Evolutionary conservation across 2,797 vertebrate species (phyloP), one percentile per base, ranked within the genome.

Genomic region (Pipistrellus pygmaeus): DNA sequence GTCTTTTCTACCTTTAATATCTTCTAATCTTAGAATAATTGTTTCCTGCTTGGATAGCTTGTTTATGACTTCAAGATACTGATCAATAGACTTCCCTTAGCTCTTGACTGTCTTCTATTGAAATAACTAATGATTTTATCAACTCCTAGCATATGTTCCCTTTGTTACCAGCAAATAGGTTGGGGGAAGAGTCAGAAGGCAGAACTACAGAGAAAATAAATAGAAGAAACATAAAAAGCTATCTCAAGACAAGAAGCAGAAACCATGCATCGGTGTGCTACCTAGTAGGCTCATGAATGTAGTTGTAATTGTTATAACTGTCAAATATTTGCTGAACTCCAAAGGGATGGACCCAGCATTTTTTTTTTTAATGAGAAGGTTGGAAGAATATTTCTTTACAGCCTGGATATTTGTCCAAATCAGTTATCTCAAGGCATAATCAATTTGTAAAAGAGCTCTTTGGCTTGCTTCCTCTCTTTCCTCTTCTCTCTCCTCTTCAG

Each of bases 151-250:
- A 8, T 73, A 44, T 13, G 18, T 80, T 85, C 89, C 60, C 25
- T 89, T 85, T 80, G 21, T 86, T 69, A 64, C 13, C 1, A 55
- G 32, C 35, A 91, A 84, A 90, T 48, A 48, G 23, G 15, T 64
- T 85, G 32, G 13, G 8, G 32, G 32, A 94, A 84, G 60, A 53
- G 71, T 76, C 30, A 75, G 80, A 81, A 73, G 23, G 85, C 68
- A 94, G 57, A 89, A 85, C 23, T 51, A 96, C 55, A 71, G 62
- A 91, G 53, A 83, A 82, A 90, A 83, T 72, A 84, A 95, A 46
- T 14, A 18, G 10, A 85, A 62, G 15, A 41, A 76, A 53, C 23
- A 73, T n/a, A n/a, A 68, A 66, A 83, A 82, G 69, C 18, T 77
- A 35, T 72, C 20, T 66, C 5, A 77, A 88, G 57, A 82, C 35